Evolutionary conservation across 2,113 vertebrate genomes (phyloP), one percentile per base, ranked within the genome.

Genomic region (Poecile atricapillus): DNA sequence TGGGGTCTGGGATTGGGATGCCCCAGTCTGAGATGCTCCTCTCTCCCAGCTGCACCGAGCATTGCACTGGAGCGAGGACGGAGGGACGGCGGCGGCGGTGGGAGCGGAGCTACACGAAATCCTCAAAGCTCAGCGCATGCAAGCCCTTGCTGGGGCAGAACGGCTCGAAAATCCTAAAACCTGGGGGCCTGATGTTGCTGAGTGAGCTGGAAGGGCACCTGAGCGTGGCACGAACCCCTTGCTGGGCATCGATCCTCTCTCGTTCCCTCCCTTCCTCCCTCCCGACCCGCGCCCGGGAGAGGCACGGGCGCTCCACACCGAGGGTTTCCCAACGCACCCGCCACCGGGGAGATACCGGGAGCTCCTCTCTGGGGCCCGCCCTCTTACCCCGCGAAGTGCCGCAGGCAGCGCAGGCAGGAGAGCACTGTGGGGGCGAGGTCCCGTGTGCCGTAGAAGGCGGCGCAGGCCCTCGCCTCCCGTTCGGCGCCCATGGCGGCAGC

Each of bases 311-410:
- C 62, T 53, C 15, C 80, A 5, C 52, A 3, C 31, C 37, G 37
- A 4, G 21, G 18, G 7, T 8, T 28, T 35, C 73, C 62, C 56
- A 11, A 2, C 0, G 20, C 20, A 11, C 6, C 59, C 17, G 4
- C 31, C 3, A 7, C 17, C 17, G 41, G 18, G 44, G 15, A 20
- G 11, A 21, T 5, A 2, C 13, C 44, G 19, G 30, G 13, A 11
- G 41, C 47, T 49, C 43, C 14, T 24, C 2, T 21, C 35, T 2
- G 15, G 0, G 7, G 8, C 31, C 44, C 50, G 10, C 11, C 1
- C 71, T 20, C 97, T 95, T 88, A 97, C 97, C 94, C 89, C 30
- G 91, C 86, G 81, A 93, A 97, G 3, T 49, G 91, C 85, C 37
- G 35, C 70, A 97, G 95, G 77, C 84, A 92, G 27, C 80, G 52